A percentile compares a stretch with the other conserved stretches of the same genome.
Evolutionary conservation across 92 coral and sea anemone species (phyloP).

Genomic region (Porites evermanni): DNA sequence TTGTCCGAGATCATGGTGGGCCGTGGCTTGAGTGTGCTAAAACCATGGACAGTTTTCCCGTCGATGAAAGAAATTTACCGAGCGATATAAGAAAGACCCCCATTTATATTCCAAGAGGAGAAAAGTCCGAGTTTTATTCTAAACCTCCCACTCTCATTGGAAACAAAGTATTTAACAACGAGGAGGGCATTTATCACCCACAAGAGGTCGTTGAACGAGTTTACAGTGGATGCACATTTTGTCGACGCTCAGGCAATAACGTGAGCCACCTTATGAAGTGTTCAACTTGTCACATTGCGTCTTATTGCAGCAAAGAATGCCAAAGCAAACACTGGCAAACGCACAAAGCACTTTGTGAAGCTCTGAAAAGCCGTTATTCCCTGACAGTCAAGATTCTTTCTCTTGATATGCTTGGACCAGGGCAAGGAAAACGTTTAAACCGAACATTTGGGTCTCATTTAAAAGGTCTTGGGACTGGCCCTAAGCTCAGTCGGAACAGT

Average conservation of each 20-base stretch:
- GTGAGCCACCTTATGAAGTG: constrained; percentile 38
- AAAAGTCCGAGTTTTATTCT: constrained; percentile 12
- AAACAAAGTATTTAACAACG: constrained; percentile 50
- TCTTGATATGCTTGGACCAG: background rate
- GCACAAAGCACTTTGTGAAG: constrained; percentile 53
- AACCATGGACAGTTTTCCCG: too few species aligned
- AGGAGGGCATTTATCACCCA: constrained; percentile 55
- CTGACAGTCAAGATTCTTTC: constrained; percentile 32
- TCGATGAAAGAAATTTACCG: too few species aligned
- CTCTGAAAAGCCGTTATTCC: constrained; percentile 45
- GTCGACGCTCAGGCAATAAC: constrained; percentile 29
- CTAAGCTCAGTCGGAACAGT: constrained; percentile 34
- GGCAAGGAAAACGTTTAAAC: background rate
- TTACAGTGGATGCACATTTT: constrained; percentile 33
- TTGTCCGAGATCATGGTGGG: constrained; percentile 65
- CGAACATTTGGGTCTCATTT: constrained; percentile 27
- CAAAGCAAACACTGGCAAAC: constrained; percentile 48
- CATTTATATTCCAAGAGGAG: background rate
- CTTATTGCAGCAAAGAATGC: constrained; percentile 67
- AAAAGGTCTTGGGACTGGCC: constrained; percentile 53
- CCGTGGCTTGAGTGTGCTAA: constrained; percentile 52
- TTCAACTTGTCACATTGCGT: constrained; percentile 53
- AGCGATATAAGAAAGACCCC: too few species aligned
- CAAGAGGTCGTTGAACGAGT: constrained; percentile 8
- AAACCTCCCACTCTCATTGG: constrained; percentile 31